phyloP scores from a whole-genome alignment of 2,888 invertebrate genomes.

The Tetanocera ferruginea region DNA sequence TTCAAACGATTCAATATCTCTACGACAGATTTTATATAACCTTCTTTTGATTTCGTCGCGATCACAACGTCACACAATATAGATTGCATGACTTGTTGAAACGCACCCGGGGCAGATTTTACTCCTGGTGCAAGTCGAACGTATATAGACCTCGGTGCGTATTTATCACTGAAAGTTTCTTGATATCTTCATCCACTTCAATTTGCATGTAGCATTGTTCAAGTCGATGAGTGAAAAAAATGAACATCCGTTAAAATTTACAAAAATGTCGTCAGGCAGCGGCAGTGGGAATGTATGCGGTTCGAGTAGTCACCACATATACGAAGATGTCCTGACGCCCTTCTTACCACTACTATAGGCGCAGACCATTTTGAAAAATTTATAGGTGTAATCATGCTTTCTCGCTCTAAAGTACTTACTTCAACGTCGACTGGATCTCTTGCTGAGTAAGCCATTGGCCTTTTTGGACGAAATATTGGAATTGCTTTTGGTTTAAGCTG shows the following conservation, averaged over 20 bases:
- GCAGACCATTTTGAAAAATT: conserved; percentile 47
- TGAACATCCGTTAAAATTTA: conserved; percentile 8
- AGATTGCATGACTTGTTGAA: neutral
- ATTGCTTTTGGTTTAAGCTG: neutral
- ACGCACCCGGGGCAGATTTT: conserved; percentile 12
- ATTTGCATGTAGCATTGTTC: conserved; percentile 48
- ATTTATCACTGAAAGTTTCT: conserved; percentile 12
- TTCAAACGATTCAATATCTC: neutral
- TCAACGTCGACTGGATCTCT: conserved; percentile 39
- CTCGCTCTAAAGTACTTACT: conserved; percentile 35
- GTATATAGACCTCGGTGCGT: conserved; percentile 40
- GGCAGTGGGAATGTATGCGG: conserved; percentile 43
- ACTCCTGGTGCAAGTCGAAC: conserved; percentile 39
- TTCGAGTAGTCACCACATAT: conserved; percentile 50
- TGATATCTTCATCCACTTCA: conserved; percentile 24
- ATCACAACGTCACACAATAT: neutral
- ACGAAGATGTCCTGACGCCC: conserved; percentile 38
- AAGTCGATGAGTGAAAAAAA: conserved; percentile 40
- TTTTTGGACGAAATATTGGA: conserved; percentile 41
- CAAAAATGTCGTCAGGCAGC: conserved; percentile 41
- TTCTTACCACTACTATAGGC: conserved; percentile 43
- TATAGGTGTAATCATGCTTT: conserved; percentile 42
- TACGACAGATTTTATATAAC: neutral
- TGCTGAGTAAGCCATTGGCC: conserved; percentile 46
- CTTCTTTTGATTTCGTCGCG: neutral